Conservation (phyloP, 2,888 invertebrate genomes). For the Acleris cristana region DNA sequence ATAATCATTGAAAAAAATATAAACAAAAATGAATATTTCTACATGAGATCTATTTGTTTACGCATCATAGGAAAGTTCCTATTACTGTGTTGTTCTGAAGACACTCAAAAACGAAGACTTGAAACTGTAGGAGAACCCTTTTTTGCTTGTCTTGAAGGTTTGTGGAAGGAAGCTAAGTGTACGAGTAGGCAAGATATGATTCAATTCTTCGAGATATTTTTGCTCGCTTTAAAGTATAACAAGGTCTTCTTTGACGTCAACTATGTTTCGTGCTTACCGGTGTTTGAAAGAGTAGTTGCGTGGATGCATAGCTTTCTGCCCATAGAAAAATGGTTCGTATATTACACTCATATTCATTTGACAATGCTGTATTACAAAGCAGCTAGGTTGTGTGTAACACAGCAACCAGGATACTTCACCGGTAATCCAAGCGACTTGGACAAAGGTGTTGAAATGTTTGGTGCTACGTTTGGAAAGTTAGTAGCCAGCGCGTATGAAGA, state of each 20-base stretch:
- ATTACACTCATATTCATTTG: slow-evolving; percentile 15
- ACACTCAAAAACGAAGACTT: slow-evolving; percentile 9
- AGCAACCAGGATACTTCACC: slow-evolving; percentile 6
- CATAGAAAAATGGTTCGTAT: slow-evolving; percentile 19
- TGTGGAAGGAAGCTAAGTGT: slow-evolving; percentile 1
- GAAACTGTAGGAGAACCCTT: slow-evolving; percentile 7
- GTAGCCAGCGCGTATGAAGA: slow-evolving; percentile 16
- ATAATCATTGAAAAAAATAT: not conserved
- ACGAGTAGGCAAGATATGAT: not conserved
- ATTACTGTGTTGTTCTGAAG: slow-evolving; percentile 16
- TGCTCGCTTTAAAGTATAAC: slow-evolving; percentile 17
- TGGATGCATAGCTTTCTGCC: slow-evolving; percentile 19
- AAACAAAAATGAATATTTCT: not conserved
- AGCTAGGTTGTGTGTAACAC: slow-evolving; percentile 4
- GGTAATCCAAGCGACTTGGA: slow-evolving; percentile 7
- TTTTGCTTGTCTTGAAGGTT: slow-evolving; percentile 2
- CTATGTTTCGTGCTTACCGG: slow-evolving; percentile 20
- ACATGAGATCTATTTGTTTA: not conserved
- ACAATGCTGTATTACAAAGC: slow-evolving; percentile 23
- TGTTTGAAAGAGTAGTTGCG: slow-evolving; percentile 13
- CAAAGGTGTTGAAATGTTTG: slow-evolving; percentile 30
- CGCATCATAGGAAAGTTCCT: slow-evolving; percentile 11
- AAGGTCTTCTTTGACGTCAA: slow-evolving; percentile 19
- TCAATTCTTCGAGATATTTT: not conserved
- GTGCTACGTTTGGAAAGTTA: slow-evolving; percentile 13